Conservation (phyloP, 2,113 vertebrate species). For the Mormyrus lacerda region DNA sequence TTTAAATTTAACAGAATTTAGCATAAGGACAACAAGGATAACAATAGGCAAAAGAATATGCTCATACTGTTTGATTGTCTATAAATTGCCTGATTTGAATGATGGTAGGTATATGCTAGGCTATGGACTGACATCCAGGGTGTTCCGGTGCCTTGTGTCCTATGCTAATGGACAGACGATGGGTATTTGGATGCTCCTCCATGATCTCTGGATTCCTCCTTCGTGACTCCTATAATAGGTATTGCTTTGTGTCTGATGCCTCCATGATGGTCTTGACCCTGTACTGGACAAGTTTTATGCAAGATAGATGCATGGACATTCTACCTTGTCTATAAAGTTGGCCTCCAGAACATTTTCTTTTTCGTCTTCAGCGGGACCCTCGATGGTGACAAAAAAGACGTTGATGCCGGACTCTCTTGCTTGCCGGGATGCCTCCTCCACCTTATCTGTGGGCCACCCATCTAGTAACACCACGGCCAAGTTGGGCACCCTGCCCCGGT, state of each 20-base stretch:
- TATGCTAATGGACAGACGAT: neutral
- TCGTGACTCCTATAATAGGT: neutral
- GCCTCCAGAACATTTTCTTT: constrained; percentile 74
- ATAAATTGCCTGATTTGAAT: neutral
- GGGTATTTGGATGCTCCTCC: neutral
- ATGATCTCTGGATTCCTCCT: neutral
- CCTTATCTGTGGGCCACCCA: constrained; percentile 88
- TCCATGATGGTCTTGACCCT: neutral
- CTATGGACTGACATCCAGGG: neutral
- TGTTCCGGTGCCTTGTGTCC: neutral
- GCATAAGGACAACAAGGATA: no score
- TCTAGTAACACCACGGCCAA: constrained; percentile 88
- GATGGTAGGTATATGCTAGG: neutral
- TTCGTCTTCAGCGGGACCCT: constrained; percentile 79
- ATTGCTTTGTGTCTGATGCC: neutral
- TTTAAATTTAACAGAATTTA: neutral
- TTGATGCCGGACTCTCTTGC: constrained; percentile 95
- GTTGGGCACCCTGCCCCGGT: constrained; percentile 80
- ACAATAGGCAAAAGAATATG: neutral
- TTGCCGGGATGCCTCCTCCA: constrained; percentile 82
- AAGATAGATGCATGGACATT: neutral
- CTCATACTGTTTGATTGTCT: neutral
- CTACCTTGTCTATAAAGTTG: constrained; percentile 91
- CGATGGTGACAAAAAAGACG: constrained; percentile 93
- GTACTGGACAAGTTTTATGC: neutral